A percentile compares a stretch with the other conserved stretches of the same genome.
Evolutionary conservation across 2,797 vertebrate genomes (phyloP).

Genomic region (Micrastur ruficollis): DNA sequence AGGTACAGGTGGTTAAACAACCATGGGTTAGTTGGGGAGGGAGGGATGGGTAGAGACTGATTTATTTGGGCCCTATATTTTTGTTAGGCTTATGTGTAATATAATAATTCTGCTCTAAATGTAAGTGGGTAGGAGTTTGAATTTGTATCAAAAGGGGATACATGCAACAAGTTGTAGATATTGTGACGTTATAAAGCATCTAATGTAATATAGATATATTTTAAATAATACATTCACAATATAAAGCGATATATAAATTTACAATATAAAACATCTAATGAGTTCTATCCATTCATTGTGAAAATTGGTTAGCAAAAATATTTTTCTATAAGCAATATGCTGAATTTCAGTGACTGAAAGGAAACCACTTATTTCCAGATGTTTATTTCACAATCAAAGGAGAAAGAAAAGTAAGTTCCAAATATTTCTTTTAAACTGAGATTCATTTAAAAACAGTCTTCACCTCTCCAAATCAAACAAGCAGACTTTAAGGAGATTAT

Average conservation of each 20-base stretch:
- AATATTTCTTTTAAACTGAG: neutral
- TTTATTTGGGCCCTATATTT: neutral
- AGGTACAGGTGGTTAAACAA: neutral
- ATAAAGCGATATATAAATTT: neutral
- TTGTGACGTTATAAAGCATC: neutral
- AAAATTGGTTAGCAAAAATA: neutral
- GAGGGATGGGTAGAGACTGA: neutral
- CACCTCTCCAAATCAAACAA: neutral
- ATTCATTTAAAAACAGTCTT: neutral
- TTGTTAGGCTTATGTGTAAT: neutral
- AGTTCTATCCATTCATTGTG: neutral
- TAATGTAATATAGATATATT: neutral
- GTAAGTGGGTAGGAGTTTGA: neutral
- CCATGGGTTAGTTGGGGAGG: neutral
- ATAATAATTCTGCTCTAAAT: neutral
- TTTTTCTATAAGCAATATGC: neutral
- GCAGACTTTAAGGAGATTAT: neutral
- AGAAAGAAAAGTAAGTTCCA: neutral
- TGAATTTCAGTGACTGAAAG: neutral
- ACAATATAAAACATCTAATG: neutral
- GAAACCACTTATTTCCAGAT: neutral
- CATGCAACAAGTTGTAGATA: neutral
- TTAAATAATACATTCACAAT: neutral
- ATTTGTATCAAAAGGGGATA: neutral
- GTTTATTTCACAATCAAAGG: neutral